Base-by-base conservation (phyloP, 2,888 invertebrate species). In the Tenthredo distinguenda region DNA sequence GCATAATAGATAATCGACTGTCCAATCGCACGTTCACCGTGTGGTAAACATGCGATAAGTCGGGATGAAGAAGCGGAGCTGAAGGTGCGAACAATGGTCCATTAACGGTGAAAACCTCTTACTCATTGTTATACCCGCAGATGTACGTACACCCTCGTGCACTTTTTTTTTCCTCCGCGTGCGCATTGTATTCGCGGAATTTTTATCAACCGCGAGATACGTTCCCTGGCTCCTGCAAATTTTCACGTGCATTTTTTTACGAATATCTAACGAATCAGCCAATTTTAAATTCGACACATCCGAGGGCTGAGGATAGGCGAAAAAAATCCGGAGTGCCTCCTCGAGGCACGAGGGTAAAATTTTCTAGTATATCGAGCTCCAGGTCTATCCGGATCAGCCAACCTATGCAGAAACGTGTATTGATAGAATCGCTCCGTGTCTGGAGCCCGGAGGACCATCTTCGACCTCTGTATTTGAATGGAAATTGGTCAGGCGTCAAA, bases 1-100 rank as follows among this genome's bases (percentile, higher is more conserved):
- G 68, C 34, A 68, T 34, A 34, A 68, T 68, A 6, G 68, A 68
- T 68, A 68, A 68, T 68, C 68, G 34, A 68, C 68, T 31, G 34
- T 68, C 68, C 34, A 68, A 68, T 68, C 34, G 34, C 34, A 34
- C 68, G 18, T 68, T 68, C 34, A 34, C 55, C 55, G 18, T 7
- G 55, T 55, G n/a, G 55, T n/a, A 18, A 4, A 18, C 34, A 34
- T 10, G 15, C 68, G 68, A 34, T 34, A 34, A 68, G 68, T 34
- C 68, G 34, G 1, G 7, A n/a, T 55, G n/a, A 55, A 26, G 15
- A 55, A 26, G 15, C 62, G 62, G 1, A 62, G 34, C 34, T 34
- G 68, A 68, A 34, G 34, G 68, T 26, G 68, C 34, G 68, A 68
- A 68, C 68, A 68, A 68, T 68, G 68, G 68, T 68, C 68, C 34